A percentile compares a stretch with the other conserved stretches of the same genome.
Conservation (phyloP, 2,888 invertebrate genomes). For the Nysson spinosus region DNA sequence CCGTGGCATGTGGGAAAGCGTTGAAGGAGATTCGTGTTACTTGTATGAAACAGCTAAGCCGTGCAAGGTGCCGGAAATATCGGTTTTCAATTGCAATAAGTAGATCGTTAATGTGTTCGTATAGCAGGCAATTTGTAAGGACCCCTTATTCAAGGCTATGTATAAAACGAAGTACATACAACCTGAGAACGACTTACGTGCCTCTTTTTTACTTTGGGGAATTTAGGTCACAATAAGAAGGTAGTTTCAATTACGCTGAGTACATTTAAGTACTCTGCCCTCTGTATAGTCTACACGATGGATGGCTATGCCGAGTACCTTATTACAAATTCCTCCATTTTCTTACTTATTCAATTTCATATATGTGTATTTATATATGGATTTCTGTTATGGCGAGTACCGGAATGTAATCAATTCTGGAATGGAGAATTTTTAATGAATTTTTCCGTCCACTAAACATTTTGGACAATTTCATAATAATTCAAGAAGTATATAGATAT, state of each 20-base stretch:
- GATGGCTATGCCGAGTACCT: slow-evolving; percentile 25
- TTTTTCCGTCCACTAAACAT: too few relatives aligned
- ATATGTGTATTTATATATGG: too few relatives aligned
- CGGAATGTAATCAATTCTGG: too few relatives aligned
- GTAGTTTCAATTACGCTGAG: neutral
- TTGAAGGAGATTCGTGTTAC: slow-evolving; percentile 1
- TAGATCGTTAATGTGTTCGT: slow-evolving; percentile 5
- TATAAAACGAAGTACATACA: too few relatives aligned
- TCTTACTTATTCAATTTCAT: too few relatives aligned
- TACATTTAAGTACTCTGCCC: neutral
- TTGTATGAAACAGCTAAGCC: neutral
- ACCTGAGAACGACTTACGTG: neutral
- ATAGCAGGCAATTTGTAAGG: neutral
- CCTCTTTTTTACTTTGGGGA: neutral
- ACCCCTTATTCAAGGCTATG: too few relatives aligned
- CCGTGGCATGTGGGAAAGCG: too few relatives aligned
- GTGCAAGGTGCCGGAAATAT: neutral
- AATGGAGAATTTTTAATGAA: too few relatives aligned
- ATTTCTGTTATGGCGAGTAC: too few relatives aligned
- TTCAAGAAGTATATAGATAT: too few relatives aligned
- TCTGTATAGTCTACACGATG: neutral
- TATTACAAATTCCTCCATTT: too few relatives aligned
- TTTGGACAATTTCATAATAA: too few relatives aligned
- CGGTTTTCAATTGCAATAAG: slow-evolving; percentile 22
- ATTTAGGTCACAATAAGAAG: neutral